phyloP scores from a whole-genome alignment of 2,888 invertebrate species.

The Drosophila greeni region DNA sequence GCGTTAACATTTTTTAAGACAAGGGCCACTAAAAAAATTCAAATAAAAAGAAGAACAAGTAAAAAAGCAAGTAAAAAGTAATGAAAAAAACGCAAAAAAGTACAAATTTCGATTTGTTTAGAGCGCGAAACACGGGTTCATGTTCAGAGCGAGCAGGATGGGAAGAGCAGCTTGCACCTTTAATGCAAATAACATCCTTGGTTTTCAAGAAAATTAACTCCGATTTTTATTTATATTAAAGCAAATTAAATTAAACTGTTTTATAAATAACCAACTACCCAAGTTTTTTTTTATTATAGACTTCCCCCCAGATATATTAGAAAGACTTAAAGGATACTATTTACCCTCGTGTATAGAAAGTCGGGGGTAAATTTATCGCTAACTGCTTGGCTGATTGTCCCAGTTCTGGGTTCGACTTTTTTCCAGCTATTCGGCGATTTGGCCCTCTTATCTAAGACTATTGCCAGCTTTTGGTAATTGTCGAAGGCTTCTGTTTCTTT shows the following conservation, averaged over 20 bases:
- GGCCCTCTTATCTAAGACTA: constrained; percentile 31
- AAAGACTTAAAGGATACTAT: not conserved
- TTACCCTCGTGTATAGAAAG: constrained; percentile 5
- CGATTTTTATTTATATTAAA: not conserved
- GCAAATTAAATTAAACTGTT: not conserved
- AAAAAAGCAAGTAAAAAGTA: too few relatives aligned
- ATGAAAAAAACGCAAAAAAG: too few relatives aligned
- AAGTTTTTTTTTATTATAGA: not conserved
- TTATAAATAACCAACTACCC: not conserved
- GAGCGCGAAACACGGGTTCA: too few relatives aligned
- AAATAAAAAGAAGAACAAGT: too few relatives aligned
- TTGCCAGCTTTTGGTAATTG: constrained; percentile 35
- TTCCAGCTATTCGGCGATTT: constrained; percentile 8
- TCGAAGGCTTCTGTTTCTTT: constrained; percentile 21
- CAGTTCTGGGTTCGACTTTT: constrained; percentile 30
- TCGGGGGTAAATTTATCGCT: constrained; percentile 31
- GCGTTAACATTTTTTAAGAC: not conserved
- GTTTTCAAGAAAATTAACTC: not conserved
- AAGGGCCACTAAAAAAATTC: not conserved
- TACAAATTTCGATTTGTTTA: too few relatives aligned
- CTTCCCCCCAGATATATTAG: not conserved
- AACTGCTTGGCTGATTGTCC: constrained; percentile 39
- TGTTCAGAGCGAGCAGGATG: too few relatives aligned
- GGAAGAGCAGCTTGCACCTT: not conserved
- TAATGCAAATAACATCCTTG: not conserved